phyloP scores from a whole-genome alignment of 2,113 vertebrate species.

The Otocyon megalotis region DNA sequence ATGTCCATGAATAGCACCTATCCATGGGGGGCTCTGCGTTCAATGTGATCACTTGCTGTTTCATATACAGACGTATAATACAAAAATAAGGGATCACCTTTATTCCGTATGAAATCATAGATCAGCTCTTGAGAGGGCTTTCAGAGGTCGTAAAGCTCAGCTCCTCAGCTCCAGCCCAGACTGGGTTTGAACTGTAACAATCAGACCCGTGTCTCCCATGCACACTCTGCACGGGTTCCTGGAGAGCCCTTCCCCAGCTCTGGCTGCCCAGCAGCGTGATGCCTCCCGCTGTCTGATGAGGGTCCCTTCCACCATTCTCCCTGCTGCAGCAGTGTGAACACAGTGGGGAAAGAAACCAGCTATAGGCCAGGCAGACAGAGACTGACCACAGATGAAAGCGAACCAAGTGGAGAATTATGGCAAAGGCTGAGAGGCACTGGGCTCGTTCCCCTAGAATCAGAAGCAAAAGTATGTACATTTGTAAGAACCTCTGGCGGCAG shows the following conservation, averaged over 20 bases:
- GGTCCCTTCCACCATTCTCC: neutral
- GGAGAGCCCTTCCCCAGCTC: rapidly evolving
- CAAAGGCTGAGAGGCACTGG: neutral
- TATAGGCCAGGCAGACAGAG: neutral
- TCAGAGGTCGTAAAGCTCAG: neutral
- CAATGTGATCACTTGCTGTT: slow-evolving; percentile 6
- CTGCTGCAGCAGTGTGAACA: neutral
- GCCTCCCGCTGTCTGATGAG: neutral
- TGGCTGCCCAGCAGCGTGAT: too few relatives aligned
- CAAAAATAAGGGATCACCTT: slow-evolving; percentile 1
- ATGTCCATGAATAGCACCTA: slow-evolving; percentile 74
- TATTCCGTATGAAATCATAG: neutral
- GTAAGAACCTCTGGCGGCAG: neutral
- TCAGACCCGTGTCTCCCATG: neutral
- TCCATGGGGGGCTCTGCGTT: neutral
- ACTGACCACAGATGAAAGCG: neutral
- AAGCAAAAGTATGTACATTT: neutral
- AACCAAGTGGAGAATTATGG: neutral
- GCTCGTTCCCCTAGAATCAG: rapidly evolving
- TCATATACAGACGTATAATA: neutral
- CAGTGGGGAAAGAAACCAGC: too few relatives aligned
- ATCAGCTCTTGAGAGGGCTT: neutral
- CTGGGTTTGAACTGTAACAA: neutral
- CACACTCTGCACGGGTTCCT: neutral
- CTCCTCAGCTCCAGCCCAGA: neutral